A percentile compares a stretch with the other conserved stretches of the same genome.
Conservation (phyloP, 2,797 vertebrate species). For the Lemur catta region DNA sequence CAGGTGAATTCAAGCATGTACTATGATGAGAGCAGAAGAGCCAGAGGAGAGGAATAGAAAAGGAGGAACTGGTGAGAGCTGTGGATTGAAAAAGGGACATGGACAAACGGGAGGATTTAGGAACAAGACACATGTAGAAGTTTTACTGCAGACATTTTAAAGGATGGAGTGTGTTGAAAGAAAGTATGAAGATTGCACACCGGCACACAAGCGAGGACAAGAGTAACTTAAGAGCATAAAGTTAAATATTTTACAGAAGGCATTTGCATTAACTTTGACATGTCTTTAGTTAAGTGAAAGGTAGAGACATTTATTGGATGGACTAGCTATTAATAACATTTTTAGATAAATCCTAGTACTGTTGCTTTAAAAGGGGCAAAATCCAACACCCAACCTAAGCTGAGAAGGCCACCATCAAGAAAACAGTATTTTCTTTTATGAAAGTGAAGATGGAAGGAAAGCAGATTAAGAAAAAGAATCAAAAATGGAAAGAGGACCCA, state of each 20-base stretch:
- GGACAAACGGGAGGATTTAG: not conserved
- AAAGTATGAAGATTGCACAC: not conserved
- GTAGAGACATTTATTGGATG: not conserved
- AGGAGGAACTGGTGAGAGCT: not conserved
- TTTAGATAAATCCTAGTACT: not conserved
- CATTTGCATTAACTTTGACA: not conserved
- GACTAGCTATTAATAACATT: not conserved
- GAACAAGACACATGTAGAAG: not conserved
- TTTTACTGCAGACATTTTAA: not conserved
- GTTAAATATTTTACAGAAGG: not conserved
- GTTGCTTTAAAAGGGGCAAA: not conserved
- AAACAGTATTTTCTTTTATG: not conserved
- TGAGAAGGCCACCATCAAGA: not conserved
- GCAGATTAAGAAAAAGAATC: not conserved
- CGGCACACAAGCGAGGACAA: not conserved
- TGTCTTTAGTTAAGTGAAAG: not conserved
- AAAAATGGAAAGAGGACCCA: not conserved
- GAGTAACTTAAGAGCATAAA: not conserved
- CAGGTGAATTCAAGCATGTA: not conserved
- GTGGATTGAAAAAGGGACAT: too few relatives aligned
- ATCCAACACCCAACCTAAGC: not conserved
- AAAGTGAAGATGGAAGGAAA: not conserved
- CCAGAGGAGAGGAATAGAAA: not conserved
- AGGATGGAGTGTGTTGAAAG: not conserved
- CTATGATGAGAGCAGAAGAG: not conserved